phyloP scores from a whole-genome alignment of 2,888 invertebrate genomes.

The Fabriciana adippe region DNA sequence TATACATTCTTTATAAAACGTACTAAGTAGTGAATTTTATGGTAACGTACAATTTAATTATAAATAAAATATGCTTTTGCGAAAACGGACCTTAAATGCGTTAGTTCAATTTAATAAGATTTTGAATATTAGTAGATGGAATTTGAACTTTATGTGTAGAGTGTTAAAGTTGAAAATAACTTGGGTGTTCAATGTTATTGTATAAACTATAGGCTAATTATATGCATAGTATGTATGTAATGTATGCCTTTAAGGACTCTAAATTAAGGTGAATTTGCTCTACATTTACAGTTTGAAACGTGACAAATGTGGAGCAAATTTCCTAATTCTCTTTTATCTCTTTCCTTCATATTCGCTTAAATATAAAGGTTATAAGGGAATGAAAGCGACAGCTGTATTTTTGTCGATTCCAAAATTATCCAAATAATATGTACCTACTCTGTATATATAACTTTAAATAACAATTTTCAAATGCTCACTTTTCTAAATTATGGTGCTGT shows the following conservation, averaged over 20 bases:
- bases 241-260: slow-evolving; percentile 53
- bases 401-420: slow-evolving; percentile 22
- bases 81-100: slow-evolving; percentile 3
- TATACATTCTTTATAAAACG: slow-evolving; percentile 7
- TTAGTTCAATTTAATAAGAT: slow-evolving; percentile 4
- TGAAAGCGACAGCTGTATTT: slow-evolving; percentile 40
- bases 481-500: slow-evolving; percentile 59
- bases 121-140: slow-evolving; percentile 16
- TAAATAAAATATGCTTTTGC: slow-evolving; percentile 6
- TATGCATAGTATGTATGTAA: slow-evolving; percentile 68
- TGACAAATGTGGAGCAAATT: slow-evolving; percentile 3
- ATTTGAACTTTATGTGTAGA: slow-evolving; percentile 12
- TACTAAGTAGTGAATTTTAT: slow-evolving; percentile 3
- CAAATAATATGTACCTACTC: slow-evolving; percentile 14
- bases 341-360: slow-evolving; percentile 67
- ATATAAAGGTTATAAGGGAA: slow-evolving; percentile 69
- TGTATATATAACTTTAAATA: slow-evolving; percentile 32
- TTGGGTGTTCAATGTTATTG: slow-evolving; percentile 45
- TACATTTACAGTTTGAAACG: not conserved
- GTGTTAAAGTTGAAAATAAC: slow-evolving; percentile 15
- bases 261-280: slow-evolving; percentile 23
- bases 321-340: slow-evolving; percentile 46
- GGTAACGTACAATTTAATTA: not conserved
- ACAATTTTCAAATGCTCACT: slow-evolving; percentile 50
- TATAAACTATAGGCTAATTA: slow-evolving; percentile 58